Evolutionary conservation across 2,113 vertebrate genomes (phyloP).

Genomic region (Boleophthalmus pectinirostris): DNA sequence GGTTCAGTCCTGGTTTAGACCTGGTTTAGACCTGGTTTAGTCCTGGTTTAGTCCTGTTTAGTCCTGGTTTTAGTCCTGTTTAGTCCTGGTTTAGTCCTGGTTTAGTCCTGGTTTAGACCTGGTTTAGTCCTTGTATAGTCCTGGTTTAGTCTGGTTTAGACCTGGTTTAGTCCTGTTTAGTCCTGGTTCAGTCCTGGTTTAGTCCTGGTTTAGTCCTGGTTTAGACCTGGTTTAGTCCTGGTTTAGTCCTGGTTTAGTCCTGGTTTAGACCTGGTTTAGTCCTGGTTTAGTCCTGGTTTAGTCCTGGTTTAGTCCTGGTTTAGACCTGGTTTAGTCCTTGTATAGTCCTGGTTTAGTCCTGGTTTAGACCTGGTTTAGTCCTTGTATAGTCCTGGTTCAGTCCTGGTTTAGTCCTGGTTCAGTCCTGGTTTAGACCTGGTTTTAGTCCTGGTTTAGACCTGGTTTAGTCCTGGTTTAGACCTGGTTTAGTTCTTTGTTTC

Average conservation of each 20-base stretch:
- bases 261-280: not conserved
- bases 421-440: not conserved
- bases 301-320: not conserved
- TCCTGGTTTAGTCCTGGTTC: not conserved
- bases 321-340: not conserved
- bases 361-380: not conserved
- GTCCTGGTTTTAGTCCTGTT: not conserved
- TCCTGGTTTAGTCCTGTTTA: not conserved
- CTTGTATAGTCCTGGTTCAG: not conserved
- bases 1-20: not conserved
- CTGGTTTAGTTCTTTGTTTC: not conserved
- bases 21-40: not conserved
- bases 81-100: not conserved
- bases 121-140: not conserved
- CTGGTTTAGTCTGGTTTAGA: not conserved
- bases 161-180: not conserved
- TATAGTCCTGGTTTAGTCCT: not conserved
- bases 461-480: not conserved
- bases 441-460: not conserved
- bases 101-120: not conserved
- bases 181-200: not conserved
- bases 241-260: not conserved
- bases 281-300: not conserved
- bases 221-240: not conserved
- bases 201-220: not conserved